Conservation (phyloP, 2,888 invertebrate species). For the Pristionchus mayeri region DNA sequence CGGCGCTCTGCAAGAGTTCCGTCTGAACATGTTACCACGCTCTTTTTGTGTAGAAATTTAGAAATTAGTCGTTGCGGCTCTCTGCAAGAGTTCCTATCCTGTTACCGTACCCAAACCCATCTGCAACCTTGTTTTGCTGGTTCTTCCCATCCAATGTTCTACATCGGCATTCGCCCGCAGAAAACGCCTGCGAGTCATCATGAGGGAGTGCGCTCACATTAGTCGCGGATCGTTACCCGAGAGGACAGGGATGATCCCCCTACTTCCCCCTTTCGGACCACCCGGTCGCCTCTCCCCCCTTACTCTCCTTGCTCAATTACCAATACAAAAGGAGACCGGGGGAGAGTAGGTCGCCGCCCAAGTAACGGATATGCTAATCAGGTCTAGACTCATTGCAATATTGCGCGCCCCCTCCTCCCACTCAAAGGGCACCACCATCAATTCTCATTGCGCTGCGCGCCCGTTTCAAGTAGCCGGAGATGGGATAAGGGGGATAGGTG, state of each 20-base stretch:
- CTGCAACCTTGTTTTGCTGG: no score
- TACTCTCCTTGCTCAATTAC: constrained; percentile 1
- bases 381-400: constrained; percentile 38
- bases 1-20: no score
- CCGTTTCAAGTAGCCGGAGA: constrained; percentile 16
- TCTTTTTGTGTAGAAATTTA: neutral
- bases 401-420: neutral
- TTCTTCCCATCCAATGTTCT: neutral
- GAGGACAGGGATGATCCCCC: constrained; percentile 9
- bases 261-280: constrained; percentile 10
- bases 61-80: no score
- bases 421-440: constrained; percentile 21
- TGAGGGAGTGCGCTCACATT: neutral
- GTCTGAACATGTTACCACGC: neutral
- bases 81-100: no score
- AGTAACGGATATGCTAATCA: constrained; percentile 36
- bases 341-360: neutral
- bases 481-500: neutral
- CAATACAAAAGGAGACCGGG: neutral
- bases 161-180: neutral
- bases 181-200: neutral
- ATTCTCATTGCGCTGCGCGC: constrained; percentile 11
- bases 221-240: constrained; percentile 7
- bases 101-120: no score
- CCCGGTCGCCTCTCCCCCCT: constrained; percentile 22